These are phyloP conservation scores for Chunga burmeisteri DNA, from an alignment of 2,113 vertebrate species.

Conservation along the genomic window DNA sequence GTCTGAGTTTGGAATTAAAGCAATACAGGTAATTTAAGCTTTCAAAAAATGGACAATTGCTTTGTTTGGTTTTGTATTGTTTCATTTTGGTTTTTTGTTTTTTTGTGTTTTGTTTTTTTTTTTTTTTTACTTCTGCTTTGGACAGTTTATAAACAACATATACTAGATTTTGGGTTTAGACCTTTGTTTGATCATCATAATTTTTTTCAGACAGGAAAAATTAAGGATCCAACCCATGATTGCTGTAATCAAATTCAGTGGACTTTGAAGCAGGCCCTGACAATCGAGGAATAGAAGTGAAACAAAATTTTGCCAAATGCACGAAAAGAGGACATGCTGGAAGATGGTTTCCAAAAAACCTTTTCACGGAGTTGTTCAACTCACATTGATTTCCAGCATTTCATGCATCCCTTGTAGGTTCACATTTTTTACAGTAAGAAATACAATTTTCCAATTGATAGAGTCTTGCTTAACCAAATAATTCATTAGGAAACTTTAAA, in stretches of 20 bases:
- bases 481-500: background rate
- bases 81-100: too few relatives aligned
- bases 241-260: background rate
- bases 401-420: background rate
- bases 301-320: background rate
- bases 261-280: background rate
- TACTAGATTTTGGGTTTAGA: background rate
- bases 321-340: background rate
- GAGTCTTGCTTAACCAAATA: background rate
- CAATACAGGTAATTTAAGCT: background rate
- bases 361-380: background rate
- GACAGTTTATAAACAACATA: background rate
- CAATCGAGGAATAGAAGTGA: background rate
- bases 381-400: background rate
- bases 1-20: background rate
- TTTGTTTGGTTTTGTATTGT: background rate
- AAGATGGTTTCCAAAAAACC: background rate
- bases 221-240: background rate
- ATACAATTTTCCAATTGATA: background rate
- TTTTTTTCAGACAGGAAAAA: background rate
- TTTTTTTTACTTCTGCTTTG: background rate
- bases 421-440: background rate
- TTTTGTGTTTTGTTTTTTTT: background rate
- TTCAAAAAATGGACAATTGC: background rate
- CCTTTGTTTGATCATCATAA: background rate